Conservation (phyloP, 2,113 vertebrate genomes). For the Peucedramus taeniatus region DNA sequence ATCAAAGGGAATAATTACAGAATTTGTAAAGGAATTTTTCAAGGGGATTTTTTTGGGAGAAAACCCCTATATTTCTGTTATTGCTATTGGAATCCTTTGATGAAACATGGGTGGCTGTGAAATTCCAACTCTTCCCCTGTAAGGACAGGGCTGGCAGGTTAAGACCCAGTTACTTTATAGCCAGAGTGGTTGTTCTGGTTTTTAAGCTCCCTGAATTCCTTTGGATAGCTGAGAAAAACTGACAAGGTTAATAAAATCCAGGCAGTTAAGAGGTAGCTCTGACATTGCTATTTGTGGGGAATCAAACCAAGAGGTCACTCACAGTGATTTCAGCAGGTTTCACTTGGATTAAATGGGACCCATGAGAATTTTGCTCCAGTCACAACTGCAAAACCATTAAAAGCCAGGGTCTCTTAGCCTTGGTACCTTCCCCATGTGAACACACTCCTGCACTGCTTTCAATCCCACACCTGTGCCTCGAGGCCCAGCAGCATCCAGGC, state of each 20-base stretch:
- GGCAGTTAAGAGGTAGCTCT: background rate
- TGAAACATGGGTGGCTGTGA: background rate
- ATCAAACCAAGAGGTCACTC: background rate
- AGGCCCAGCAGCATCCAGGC: background rate
- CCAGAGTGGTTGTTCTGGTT: background rate
- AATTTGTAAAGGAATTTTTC: background rate
- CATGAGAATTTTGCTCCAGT: background rate
- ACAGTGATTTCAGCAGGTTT: background rate
- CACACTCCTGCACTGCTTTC: background rate
- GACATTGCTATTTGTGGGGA: background rate
- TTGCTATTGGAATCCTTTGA: background rate
- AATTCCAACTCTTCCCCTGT: background rate
- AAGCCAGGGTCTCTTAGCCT: background rate
- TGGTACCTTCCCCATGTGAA: background rate
- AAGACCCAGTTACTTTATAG: background rate
- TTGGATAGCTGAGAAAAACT: background rate
- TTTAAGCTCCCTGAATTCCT: background rate
- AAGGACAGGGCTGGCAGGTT: background rate
- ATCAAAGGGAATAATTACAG: background rate
- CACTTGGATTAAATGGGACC: background rate
- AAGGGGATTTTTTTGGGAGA: accelerated
- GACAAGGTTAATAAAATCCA: background rate
- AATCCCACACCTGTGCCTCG: background rate
- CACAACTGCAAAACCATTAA: background rate
- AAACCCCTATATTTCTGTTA: background rate